Base-by-base conservation (phyloP, 1,140 invertebrate species). In the Globodera rostochiensis region DNA sequence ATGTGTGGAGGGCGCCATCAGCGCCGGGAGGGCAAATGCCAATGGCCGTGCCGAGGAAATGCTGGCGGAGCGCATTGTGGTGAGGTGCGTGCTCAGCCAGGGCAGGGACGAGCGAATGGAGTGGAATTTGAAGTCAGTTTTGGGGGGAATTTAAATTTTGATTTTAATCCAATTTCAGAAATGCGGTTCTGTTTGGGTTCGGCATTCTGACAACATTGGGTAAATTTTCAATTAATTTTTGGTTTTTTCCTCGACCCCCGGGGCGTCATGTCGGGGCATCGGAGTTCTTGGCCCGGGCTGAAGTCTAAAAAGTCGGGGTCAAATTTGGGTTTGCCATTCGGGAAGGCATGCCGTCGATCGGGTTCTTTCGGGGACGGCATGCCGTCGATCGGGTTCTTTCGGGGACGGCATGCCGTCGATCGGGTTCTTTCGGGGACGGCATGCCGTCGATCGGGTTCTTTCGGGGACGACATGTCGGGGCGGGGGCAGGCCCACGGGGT, bases 171-270 rank as follows among this genome's bases (percentile, higher is more conserved):
- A 77, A 36, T 47, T 77, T 49, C 13, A 77, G 76, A n/a, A 85
- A 88, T 71, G 87, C 87, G 5, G 80, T 80, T 19, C 87, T 88
- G 66, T 89, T 87, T 71, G 84, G 86, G 19, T 86, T 88, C 21
- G 87, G 87, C 53, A 88, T 88, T 79, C 73, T 88, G 13, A 88
- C 87, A 69, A 88, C 87, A 46, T 79, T 88, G 36, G 87, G 87
- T 84, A 50, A 50, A 36, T 36, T 36, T 36, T 0, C 36, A 36
- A 36, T 36, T 36, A 36, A 36, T 36, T 36, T 36, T 36, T 0
- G 2, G 36, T 36, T 36, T 36, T 36, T 1, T 36, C 36, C 36
- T 36, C 36, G 36, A 36, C 36, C 36, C 36, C 2, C 36, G 2
- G 36, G 36, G 36, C 36, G 36, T 36, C 36, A 36, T 36, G 36